phyloP scores from a whole-genome alignment of 2,113 vertebrate genomes.

The Seriola rivoliana region DNA sequence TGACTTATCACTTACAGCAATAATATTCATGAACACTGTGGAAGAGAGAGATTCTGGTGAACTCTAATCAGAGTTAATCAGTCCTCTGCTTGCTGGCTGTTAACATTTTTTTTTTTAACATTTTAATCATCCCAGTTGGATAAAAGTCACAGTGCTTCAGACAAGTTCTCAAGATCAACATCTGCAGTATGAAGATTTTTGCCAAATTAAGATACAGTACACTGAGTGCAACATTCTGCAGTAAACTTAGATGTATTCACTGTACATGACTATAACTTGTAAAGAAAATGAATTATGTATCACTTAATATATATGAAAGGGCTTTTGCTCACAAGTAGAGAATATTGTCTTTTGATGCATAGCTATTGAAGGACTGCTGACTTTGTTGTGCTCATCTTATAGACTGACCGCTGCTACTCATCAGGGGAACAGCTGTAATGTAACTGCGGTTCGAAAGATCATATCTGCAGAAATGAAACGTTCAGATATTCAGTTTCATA shows the following conservation, averaged over 20 bases:
- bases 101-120: too few relatives aligned
- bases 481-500: not conserved
- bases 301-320: not conserved
- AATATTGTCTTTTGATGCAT: not conserved
- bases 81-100: not conserved
- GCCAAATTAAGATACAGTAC: not conserved
- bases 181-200: not conserved
- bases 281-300: not conserved
- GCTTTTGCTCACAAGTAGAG: not conserved
- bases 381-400: not conserved
- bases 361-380: not conserved
- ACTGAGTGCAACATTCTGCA: not conserved
- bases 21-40: not conserved
- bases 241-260: not conserved
- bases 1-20: not conserved
- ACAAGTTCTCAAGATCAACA: not conserved
- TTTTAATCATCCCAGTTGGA: not conserved
- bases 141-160: not conserved
- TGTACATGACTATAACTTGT: not conserved
- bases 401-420: not conserved
- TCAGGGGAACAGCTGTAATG: not conserved
- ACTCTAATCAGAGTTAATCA: not conserved
- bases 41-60: not conserved
- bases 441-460: not conserved
- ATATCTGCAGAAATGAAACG: not conserved